Conservation (phyloP, 1,140 invertebrate genomes). For the Trinorchestia longiramus region DNA sequence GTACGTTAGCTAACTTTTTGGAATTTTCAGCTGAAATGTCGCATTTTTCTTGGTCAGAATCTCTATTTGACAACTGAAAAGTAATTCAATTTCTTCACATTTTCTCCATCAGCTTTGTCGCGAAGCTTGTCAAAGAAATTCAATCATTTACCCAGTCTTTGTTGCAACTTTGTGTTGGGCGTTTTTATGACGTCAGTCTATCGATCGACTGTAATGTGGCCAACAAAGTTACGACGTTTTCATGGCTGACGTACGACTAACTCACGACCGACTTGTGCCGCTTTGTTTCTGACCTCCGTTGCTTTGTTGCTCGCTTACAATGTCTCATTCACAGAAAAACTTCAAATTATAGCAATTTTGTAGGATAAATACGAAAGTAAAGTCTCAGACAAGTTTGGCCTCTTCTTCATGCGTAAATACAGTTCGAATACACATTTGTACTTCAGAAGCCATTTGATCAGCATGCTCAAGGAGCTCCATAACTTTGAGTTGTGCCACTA, state of each 20-base stretch:
- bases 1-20: neutral
- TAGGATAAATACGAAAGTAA: neutral
- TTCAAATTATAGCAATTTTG: neutral
- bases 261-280: neutral
- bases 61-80: neutral
- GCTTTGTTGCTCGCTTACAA: neutral
- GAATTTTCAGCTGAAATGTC: neutral
- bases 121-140: neutral
- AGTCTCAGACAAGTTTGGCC: neutral
- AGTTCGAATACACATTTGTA: neutral
- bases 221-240: neutral
- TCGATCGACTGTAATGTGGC: neutral
- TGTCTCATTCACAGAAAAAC: neutral
- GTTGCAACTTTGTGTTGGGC: neutral
- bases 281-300: neutral
- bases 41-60: neutral
- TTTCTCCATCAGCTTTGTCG: neutral
- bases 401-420: neutral
- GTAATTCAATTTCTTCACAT: neutral
- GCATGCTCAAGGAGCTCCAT: too few relatives aligned
- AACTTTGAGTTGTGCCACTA: too few relatives aligned
- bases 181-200: neutral
- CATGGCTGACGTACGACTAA: neutral
- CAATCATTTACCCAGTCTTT: neutral
- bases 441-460: too few relatives aligned